Evolutionary conservation across 2,113 vertebrate genomes (phyloP), one percentile per base, ranked within the genome.

Genomic region (Saimiri boliviensis): DNA sequence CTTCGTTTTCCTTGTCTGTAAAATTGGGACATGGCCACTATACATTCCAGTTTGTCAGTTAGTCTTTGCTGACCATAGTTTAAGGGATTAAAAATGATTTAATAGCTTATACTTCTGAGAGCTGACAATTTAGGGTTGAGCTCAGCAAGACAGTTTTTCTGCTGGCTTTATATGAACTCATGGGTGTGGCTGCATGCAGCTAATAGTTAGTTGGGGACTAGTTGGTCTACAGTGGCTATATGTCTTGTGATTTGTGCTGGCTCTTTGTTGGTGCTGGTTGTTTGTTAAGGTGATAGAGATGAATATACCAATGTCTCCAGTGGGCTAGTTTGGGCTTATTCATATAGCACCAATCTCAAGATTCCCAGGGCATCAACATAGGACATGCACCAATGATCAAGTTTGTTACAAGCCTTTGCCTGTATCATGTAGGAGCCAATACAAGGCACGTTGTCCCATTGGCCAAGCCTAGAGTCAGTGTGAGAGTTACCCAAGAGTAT

Each of bases 1-100:
- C 60, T 94, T 80, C 49, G 49, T 82, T 93, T 96, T 89, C 52
- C n/a, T 58, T 95, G 16, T 82, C 74, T 73, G 8, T 92, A 79
- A 86, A 94, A 86, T 73, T 47, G 45, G 52, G 27, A 56, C 21
- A 27, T 68, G 89, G 56, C 45, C 76, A 68, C 58, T 94, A 92
- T 45, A 81, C 13, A 56, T 20, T 76, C 71, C 9, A 85, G 0
- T 76, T 7, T 89, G 76, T 17, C 56, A 42, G 3, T 80, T 85
- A 73, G 40, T 8, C 27, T 74, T 91, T 79, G 6, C 54, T 81
- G 40, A 12, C 16, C 8, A 68, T 49, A 35, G 42, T 56, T 86
- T 81, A 82, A 21, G 86, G 35, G 17, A 25, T 89, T 85, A 89
- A 79, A 93, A 68, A 52, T 30, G 2, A 80, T 70, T 92, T 47